Evolutionary conservation across 2,797 vertebrate species (phyloP).

Genomic region (Cirrhinus molitorella): DNA sequence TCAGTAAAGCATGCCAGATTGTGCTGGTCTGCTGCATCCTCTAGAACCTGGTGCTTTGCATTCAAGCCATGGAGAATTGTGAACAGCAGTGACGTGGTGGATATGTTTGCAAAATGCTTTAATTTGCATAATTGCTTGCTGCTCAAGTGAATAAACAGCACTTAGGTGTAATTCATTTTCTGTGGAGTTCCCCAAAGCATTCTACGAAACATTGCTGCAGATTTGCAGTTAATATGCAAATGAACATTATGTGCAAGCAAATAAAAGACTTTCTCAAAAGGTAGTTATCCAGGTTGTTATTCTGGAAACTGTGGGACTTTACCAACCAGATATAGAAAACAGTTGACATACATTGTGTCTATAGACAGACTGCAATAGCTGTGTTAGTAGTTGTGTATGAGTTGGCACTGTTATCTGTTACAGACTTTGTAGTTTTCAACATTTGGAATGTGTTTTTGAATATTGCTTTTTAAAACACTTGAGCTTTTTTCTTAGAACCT

Average conservation of each 20-base stretch:
- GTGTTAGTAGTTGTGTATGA: neutral
- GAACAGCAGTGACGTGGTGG: neutral
- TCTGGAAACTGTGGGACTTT: neutral
- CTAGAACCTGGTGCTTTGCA: neutral
- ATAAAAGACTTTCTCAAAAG: neutral
- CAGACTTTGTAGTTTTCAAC: no score
- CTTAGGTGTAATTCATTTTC: neutral
- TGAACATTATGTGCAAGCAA: neutral
- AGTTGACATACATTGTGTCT: neutral
- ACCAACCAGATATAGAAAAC: neutral
- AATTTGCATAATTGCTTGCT: neutral
- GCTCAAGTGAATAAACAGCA: neutral
- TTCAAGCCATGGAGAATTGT: neutral
- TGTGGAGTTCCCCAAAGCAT: neutral
- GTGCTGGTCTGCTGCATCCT: neutral
- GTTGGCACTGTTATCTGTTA: neutral
- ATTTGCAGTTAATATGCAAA: neutral
- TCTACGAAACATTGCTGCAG: neutral
- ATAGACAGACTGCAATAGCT: neutral
- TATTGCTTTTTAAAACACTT: neutral
- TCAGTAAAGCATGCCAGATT: conserved; percentile 2
- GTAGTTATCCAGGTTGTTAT: neutral
- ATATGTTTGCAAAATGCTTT: neutral
- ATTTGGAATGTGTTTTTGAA: neutral
- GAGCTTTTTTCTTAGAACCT: neutral